phyloP scores from a whole-genome alignment of 2,888 invertebrate species.

The Agriopis marginaria region DNA sequence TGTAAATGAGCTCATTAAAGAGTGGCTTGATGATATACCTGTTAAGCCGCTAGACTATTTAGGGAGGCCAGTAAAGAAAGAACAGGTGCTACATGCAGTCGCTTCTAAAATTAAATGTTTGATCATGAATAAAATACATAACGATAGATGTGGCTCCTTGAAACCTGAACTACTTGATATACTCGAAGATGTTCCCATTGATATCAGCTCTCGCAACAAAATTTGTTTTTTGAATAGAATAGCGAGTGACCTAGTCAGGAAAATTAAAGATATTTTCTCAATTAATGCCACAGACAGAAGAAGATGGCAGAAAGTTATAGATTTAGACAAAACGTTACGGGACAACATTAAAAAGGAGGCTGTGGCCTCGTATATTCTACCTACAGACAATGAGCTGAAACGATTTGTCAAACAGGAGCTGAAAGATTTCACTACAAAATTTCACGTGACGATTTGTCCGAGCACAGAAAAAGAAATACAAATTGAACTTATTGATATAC shows the following conservation, averaged over 20 bases:
- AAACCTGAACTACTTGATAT: slow-evolving; percentile 53
- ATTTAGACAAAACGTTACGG: slow-evolving; percentile 8
- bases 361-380: slow-evolving; percentile 42
- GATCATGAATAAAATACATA: slow-evolving; percentile 43
- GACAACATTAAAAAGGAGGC: not conserved
- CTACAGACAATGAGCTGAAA: slow-evolving; percentile 56
- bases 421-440: slow-evolving; percentile 49
- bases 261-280: slow-evolving; percentile 31
- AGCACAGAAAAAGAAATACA: slow-evolving; percentile 51
- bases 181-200: slow-evolving; percentile 57
- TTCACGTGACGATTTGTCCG: slow-evolving; percentile 43
- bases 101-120: slow-evolving; percentile 50
- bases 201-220: slow-evolving; percentile 47
- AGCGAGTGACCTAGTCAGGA: slow-evolving; percentile 55
- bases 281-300: slow-evolving; percentile 21
- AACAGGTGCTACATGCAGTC: slow-evolving; percentile 46
- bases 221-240: slow-evolving; percentile 51
- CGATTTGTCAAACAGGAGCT: slow-evolving; percentile 54
- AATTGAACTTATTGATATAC: slow-evolving; percentile 57
- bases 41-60: slow-evolving; percentile 48
- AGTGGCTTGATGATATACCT: slow-evolving; percentile 58
- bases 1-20: slow-evolving; percentile 52
- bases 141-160: slow-evolving; percentile 43
- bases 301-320: slow-evolving; percentile 9
- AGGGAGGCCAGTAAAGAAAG: slow-evolving; percentile 46